Evolutionary conservation across 2,888 invertebrate species (phyloP).

Genomic region (Galerucella nymphaeae): DNA sequence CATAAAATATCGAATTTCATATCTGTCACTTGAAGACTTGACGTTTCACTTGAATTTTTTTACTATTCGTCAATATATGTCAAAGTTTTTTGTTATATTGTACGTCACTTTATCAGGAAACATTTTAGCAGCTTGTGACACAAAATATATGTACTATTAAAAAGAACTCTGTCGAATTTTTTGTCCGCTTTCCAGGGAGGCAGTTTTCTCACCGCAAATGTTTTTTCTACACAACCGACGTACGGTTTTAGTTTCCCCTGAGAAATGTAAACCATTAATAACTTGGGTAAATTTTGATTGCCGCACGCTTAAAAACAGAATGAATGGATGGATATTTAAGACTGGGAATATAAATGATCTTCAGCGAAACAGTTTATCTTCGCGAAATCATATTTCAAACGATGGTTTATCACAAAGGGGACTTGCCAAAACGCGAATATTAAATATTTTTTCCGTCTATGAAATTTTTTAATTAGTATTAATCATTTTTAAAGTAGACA

Average conservation of each 20-base stretch:
- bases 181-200: neutral
- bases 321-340: slow-evolving; percentile 33
- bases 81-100: too few relatives aligned
- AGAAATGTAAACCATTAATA: slow-evolving; percentile 34
- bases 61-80: too few relatives aligned
- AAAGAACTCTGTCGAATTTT: slow-evolving; percentile 1
- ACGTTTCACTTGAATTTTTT: too few relatives aligned
- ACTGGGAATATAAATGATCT: slow-evolving; percentile 34
- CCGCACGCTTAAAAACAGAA: slow-evolving; percentile 35
- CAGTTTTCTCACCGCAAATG: neutral
- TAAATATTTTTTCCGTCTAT: neutral
- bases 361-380: slow-evolving; percentile 30
- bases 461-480: too few relatives aligned
- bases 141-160: too few relatives aligned
- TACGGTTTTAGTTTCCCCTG: slow-evolving; percentile 12
- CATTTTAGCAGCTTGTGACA: too few relatives aligned
- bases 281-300: slow-evolving; percentile 32
- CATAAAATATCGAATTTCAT: too few relatives aligned
- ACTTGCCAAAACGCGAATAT: slow-evolving; percentile 7
- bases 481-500: too few relatives aligned
- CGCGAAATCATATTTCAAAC: slow-evolving; percentile 3
- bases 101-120: too few relatives aligned
- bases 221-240: slow-evolving; percentile 4
- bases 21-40: too few relatives aligned
- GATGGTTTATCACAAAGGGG: neutral